These are phyloP conservation scores for Trichogramma pretiosum DNA, from an alignment of 1,140 invertebrate genomes.

Conservation along the genomic window DNA sequence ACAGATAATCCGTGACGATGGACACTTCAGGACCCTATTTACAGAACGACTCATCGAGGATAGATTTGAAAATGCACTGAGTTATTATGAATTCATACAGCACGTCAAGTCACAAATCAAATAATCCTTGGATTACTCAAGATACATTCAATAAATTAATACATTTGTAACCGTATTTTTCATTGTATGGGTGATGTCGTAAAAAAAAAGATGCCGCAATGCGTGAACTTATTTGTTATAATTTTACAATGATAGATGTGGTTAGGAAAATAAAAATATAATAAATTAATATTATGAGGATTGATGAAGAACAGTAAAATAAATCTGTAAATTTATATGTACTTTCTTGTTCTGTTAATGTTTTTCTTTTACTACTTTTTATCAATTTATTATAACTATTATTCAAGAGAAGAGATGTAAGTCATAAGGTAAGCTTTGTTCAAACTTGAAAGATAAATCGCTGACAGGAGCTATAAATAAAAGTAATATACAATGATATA, in stretches of 20 bases:
- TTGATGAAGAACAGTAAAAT: background rate
- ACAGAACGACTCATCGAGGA: constrained; percentile 89
- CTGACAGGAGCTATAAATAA: no score
- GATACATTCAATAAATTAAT: constrained; percentile 17
- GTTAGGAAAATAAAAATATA: no score
- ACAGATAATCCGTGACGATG: constrained; percentile 86
- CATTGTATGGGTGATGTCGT: constrained; percentile 14
- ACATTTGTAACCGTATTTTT: constrained; percentile 18
- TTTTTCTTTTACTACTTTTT: no score
- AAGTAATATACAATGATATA: constrained; percentile 12
- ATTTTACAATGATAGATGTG: constrained; percentile 9
- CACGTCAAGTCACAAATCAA: constrained; percentile 88
- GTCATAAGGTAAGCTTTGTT: constrained; percentile 7
- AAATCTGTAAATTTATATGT: no score
- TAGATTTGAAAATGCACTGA: constrained; percentile 83
- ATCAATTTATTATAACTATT: constrained; percentile 12
- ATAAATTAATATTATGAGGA: background rate
- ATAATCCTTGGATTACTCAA: no score
- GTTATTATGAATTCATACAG: constrained; percentile 97
- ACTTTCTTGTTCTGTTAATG: constrained; percentile 12
- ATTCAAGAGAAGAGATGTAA: constrained; percentile 2
- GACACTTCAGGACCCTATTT: constrained; percentile 70
- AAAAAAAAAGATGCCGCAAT: background rate
- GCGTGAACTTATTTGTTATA: constrained; percentile 17
- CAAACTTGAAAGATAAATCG: no score